These are phyloP conservation scores for Heliocidaris erythrogramma DNA, from an alignment of 35 echinoderm and acorn worm species.

Conservation along the genomic window DNA sequence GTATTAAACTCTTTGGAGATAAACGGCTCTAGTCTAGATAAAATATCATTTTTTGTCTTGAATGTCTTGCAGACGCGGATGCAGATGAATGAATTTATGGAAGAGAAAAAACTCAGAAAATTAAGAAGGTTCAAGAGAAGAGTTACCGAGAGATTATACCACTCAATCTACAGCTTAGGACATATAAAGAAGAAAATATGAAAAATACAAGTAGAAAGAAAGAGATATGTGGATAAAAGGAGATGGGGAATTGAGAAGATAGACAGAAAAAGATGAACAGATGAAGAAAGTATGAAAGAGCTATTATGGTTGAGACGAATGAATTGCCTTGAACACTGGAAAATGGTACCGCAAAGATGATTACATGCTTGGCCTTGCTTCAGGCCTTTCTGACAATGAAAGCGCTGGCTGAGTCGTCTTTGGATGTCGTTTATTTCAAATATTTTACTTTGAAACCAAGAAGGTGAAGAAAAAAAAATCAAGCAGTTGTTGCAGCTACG, in stretches of 20 bases:
- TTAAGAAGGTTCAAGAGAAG: too few species aligned
- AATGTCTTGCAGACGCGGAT: too few species aligned
- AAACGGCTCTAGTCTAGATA: too few species aligned
- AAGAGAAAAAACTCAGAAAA: too few species aligned
- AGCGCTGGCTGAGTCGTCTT: background rate
- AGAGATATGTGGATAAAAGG: background rate
- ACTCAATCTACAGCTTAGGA: too few species aligned
- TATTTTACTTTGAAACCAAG: background rate
- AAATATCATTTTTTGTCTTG: too few species aligned
- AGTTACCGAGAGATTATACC: too few species aligned
- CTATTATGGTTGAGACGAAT: background rate
- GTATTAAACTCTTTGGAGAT: too few species aligned
- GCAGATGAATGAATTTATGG: too few species aligned
- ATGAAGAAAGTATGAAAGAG: too few species aligned
- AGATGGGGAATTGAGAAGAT: too few species aligned
- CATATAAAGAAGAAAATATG: background rate
- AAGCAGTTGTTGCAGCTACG: background rate
- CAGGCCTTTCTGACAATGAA: background rate
- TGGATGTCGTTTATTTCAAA: background rate
- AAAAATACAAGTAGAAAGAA: background rate
- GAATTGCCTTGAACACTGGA: background rate
- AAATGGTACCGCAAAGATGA: background rate
- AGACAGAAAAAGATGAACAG: too few species aligned
- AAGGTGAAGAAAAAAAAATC: background rate
- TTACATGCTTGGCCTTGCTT: slow-evolving; percentile 4